Percentiles rank a stretch among this genome's conserved stretches.
These are phyloP conservation scores for Sylvilagus floridanus DNA, from an alignment of 2,797 vertebrate genomes.

Conservation along the genomic window DNA sequence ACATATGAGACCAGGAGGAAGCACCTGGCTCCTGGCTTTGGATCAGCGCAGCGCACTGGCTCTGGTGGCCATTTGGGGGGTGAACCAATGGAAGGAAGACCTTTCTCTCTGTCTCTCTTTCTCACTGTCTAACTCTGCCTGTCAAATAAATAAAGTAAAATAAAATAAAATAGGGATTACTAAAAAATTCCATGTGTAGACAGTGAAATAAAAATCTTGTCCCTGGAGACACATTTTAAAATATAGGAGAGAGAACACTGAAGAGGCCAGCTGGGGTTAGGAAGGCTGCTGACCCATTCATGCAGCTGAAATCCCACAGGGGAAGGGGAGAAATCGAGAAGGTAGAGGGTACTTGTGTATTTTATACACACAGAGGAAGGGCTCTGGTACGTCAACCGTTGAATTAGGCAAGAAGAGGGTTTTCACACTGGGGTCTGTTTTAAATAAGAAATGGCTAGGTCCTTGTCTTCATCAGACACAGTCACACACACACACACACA, in stretches of 20 bases:
- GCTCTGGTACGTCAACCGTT: not conserved
- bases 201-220: conserved; percentile 9
- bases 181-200: not conserved
- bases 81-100: no score
- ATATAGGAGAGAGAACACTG: not conserved
- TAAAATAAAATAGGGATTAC: no score
- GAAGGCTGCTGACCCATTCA: not conserved
- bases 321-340: not conserved
- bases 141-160: no score
- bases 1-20: no score
- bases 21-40: no score
- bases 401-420: not conserved
- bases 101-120: no score
- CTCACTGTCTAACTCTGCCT: no score
- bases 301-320: not conserved
- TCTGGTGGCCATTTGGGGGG: no score
- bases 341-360: not conserved
- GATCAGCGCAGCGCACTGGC: no score
- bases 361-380: not conserved
- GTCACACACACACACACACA: not conserved
- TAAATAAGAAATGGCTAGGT: not conserved
- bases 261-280: not conserved
- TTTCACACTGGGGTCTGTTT: not conserved
- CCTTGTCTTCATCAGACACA: not conserved
- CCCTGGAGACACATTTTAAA: conserved; percentile 30